Evolutionary conservation across 2,797 vertebrate species (phyloP).

Genomic region (Garrulus glandarius): DNA sequence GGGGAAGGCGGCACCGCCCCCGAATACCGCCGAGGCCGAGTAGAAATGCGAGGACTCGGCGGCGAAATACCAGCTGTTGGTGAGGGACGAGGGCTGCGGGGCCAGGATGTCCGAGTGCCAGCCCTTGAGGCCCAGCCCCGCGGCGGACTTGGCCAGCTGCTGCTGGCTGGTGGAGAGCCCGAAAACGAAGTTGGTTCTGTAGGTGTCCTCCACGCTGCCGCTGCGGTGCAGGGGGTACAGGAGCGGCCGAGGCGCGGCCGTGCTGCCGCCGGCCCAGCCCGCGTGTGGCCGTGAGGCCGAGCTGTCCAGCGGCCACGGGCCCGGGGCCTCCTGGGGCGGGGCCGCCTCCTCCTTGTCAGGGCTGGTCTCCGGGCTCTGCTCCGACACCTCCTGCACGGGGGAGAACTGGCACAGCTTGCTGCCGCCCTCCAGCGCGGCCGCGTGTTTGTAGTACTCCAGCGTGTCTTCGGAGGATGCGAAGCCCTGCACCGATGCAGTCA

Average conservation of each 20-base stretch:
- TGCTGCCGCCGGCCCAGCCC: background rate
- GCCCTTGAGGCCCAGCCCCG: slow-evolving; percentile 82
- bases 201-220: slow-evolving; percentile 86
- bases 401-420: slow-evolving; percentile 90
- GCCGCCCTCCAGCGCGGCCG: slow-evolving; percentile 76
- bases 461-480: slow-evolving; percentile 72
- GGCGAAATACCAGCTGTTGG: slow-evolving; percentile 88
- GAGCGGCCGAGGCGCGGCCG: slow-evolving; percentile 15
- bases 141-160: slow-evolving; percentile 79
- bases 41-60: slow-evolving; percentile 85
- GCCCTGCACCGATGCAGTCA: slow-evolving; percentile 58
- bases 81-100: slow-evolving; percentile 78
- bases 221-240: slow-evolving; percentile 81
- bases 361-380: slow-evolving; percentile 88
- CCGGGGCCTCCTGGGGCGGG: background rate
- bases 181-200: slow-evolving; percentile 79
- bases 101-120: slow-evolving; percentile 94
- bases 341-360: slow-evolving; percentile 82
- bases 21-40: slow-evolving; percentile 83
- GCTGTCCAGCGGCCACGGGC: slow-evolving; percentile 55
- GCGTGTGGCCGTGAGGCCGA: slow-evolving; percentile 57
- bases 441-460: slow-evolving; percentile 81
- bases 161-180: slow-evolving; percentile 89
- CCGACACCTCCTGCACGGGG: slow-evolving; percentile 89
- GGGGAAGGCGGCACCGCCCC: slow-evolving; percentile 52